Percentiles rank a stretch among this genome's conserved stretches.
phyloP scores from a whole-genome alignment of 2,888 invertebrate species.

The Cataglyphis altisquamis region DNA sequence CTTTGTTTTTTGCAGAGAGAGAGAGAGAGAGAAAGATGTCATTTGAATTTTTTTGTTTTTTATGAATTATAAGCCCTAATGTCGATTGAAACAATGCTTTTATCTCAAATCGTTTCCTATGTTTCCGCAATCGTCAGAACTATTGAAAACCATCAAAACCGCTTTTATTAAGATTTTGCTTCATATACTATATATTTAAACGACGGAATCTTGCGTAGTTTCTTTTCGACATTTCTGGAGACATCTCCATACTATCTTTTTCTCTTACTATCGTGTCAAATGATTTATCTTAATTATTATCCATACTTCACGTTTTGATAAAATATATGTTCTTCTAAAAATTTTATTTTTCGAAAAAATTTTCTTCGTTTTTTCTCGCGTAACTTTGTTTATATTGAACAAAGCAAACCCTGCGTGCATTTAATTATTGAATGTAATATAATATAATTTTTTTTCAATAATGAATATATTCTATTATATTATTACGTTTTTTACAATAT shows the following conservation, averaged over 20 bases:
- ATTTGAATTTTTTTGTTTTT: background rate
- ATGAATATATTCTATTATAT: background rate
- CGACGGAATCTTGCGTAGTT: conserved; percentile 12
- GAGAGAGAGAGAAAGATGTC: background rate
- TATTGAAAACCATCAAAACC: background rate
- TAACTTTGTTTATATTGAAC: conserved; percentile 27
- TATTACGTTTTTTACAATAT: conserved; percentile 4
- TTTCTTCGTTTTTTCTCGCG: conserved; percentile 22
- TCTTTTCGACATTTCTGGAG: background rate
- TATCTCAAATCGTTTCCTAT: background rate
- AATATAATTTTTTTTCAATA: background rate
- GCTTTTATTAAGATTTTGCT: background rate
- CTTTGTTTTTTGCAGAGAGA: background rate
- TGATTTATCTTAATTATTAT: background rate
- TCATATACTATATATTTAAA: background rate
- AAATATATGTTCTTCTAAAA: conserved; percentile 27
- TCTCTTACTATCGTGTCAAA: background rate
- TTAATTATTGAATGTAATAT: conserved; percentile 9
- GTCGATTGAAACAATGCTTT: background rate
- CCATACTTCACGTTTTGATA: conserved; percentile 22
- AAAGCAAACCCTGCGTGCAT: conserved; percentile 25
- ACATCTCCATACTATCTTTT: background rate
- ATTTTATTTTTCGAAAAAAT: background rate
- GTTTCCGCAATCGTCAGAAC: background rate
- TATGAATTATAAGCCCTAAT: background rate